phyloP scores from a whole-genome alignment of 1,140 invertebrate genomes.

The Homarus americanus region DNA sequence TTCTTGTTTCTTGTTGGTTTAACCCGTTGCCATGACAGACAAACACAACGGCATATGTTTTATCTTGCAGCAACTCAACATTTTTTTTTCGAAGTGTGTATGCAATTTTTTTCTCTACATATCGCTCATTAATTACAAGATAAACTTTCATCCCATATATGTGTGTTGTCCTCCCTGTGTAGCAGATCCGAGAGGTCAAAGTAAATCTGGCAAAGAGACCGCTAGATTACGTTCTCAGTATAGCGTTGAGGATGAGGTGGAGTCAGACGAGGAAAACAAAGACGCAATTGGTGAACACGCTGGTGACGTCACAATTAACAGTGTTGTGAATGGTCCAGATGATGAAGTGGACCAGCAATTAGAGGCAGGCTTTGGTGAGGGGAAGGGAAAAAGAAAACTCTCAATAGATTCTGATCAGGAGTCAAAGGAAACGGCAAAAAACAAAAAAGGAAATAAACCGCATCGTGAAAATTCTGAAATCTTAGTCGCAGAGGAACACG shows the following conservation, averaged over 20 bases:
- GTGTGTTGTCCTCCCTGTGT: neutral
- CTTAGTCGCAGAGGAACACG: neutral
- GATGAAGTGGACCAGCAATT: neutral
- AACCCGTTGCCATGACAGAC: too few species aligned
- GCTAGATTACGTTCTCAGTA: neutral
- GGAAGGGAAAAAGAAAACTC: neutral
- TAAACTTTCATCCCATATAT: constrained; percentile 3
- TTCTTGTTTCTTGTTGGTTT: too few species aligned
- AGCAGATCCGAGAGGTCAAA: neutral
- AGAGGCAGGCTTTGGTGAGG: neutral
- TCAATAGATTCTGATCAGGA: neutral
- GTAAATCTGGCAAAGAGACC: constrained; percentile 20
- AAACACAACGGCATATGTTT: neutral
- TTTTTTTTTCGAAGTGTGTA: neutral
- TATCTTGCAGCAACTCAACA: neutral
- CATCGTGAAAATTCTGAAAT: neutral
- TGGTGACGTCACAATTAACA: neutral
- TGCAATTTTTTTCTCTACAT: neutral
- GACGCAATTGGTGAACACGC: neutral
- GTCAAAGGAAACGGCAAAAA: neutral
- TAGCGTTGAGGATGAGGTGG: neutral
- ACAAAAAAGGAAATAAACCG: neutral
- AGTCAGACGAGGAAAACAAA: neutral
- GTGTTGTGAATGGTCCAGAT: neutral
- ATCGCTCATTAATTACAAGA: neutral